A percentile compares a stretch with the other conserved stretches of the same genome.
These are phyloP conservation scores for Magallana angulata DNA, from an alignment of 1,140 invertebrate genomes.

Conservation along the genomic window DNA sequence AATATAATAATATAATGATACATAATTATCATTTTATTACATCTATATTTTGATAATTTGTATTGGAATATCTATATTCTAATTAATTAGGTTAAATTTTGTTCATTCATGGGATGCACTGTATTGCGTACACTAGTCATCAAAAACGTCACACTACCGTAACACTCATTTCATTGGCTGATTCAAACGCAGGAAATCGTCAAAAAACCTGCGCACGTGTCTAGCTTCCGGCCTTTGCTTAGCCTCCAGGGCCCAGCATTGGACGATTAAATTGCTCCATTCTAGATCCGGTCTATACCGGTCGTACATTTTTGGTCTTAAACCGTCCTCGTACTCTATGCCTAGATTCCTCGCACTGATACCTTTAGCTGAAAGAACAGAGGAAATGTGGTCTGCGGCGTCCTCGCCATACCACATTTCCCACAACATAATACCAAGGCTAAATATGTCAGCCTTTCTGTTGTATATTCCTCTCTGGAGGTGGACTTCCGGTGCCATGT, in stretches of 20 bases:
- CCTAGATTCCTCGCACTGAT: constrained; percentile 37
- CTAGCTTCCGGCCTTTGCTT: constrained; percentile 46
- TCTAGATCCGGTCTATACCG: constrained; percentile 52
- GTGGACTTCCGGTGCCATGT: constrained; percentile 75
- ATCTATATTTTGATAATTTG: no score
- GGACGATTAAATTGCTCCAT: constrained; percentile 53
- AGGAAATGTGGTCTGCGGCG: constrained; percentile 64
- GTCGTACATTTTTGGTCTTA: constrained; percentile 60
- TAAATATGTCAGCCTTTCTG: constrained; percentile 62
- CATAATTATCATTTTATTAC: no score
- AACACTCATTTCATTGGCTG: background rate
- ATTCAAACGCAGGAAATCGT: constrained; percentile 34
- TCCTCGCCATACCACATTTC: constrained; percentile 75
- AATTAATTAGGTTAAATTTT: no score
- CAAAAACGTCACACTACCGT: no score
- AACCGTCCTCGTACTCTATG: constrained; percentile 38
- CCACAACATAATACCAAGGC: constrained; percentile 72
- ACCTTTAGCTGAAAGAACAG: constrained; percentile 53
- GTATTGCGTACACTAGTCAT: no score
- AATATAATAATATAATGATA: no score
- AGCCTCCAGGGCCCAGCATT: constrained; percentile 61
- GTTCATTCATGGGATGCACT: no score
- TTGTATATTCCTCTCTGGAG: constrained; percentile 55
- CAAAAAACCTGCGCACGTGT: constrained; percentile 44
- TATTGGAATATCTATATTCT: no score